phyloP scores from a whole-genome alignment of 2,888 invertebrate genomes.

The Sminthurides aquaticus region DNA sequence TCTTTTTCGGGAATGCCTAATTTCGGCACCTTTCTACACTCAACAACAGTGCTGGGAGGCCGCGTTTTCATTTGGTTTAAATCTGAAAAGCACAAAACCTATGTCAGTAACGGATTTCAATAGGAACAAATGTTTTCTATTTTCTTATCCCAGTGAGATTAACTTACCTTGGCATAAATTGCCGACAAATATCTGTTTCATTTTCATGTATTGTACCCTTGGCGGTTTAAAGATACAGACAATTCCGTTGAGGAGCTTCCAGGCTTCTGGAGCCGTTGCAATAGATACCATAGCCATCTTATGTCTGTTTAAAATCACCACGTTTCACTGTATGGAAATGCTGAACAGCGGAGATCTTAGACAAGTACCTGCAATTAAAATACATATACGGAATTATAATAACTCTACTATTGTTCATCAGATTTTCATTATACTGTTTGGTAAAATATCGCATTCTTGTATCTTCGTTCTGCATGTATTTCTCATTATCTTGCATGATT shows the following conservation, averaged over 20 bases:
- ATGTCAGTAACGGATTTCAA: neutral
- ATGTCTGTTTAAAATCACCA: too few species aligned
- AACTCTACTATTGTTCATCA: too few species aligned
- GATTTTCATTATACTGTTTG: too few species aligned
- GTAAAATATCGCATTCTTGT: too few species aligned
- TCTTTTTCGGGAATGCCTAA: neutral
- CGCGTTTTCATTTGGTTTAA: slow-evolving; percentile 62
- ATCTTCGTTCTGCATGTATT: too few species aligned
- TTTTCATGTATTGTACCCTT: slow-evolving; percentile 52
- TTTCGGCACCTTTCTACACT: slow-evolving; percentile 30
- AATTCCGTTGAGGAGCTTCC: slow-evolving; percentile 63
- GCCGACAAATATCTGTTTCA: slow-evolving; percentile 55
- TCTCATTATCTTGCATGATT: too few species aligned
- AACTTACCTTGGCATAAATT: slow-evolving; percentile 62
- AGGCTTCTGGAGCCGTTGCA: slow-evolving; percentile 50
- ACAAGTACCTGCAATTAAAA: too few species aligned
- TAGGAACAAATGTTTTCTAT: slow-evolving; percentile 37
- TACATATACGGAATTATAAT: too few species aligned
- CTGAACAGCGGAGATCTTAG: too few species aligned
- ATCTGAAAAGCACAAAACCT: slow-evolving; percentile 51
- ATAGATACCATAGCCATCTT: slow-evolving; percentile 16
- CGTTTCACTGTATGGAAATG: too few species aligned
- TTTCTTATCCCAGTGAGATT: neutral
- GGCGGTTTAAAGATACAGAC: slow-evolving; percentile 73
- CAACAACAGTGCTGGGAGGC: slow-evolving; percentile 47